phyloP scores from a whole-genome alignment of 2,797 vertebrate species.

The Sylvilagus floridanus region DNA sequence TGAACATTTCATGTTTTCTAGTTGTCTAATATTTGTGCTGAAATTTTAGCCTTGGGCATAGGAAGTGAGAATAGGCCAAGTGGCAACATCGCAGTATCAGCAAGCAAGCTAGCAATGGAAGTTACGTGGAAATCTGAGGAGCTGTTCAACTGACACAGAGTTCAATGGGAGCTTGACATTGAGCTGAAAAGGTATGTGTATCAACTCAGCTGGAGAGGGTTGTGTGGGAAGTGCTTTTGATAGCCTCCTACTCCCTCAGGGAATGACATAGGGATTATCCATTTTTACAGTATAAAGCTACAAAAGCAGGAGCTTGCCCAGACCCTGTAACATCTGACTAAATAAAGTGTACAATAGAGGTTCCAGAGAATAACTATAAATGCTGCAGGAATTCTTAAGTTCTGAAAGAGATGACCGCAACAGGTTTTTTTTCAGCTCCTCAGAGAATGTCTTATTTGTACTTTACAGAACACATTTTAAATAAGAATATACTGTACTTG shows the following conservation, averaged over 20 bases:
- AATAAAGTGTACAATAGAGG: constrained; percentile 13
- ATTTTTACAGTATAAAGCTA: constrained; percentile 67
- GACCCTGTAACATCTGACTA: constrained; percentile 32
- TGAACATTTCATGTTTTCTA: constrained; percentile 5
- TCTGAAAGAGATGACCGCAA: constrained; percentile 24
- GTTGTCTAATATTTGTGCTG: constrained; percentile 15
- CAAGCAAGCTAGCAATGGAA: constrained; percentile 23
- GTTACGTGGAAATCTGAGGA: constrained; percentile 57
- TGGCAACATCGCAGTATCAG: constrained; percentile 26
- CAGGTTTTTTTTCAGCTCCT: not conserved
- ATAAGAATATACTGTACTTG: not conserved
- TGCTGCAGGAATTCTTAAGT: not conserved
- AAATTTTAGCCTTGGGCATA: constrained; percentile 48
- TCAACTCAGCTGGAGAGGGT: constrained; percentile 65
- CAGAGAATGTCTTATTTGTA: constrained; percentile 5
- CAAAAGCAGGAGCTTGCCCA: constrained; percentile 23
- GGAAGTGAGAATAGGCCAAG: constrained; percentile 11
- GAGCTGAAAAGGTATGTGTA: constrained; percentile 63
- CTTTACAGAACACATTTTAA: not conserved
- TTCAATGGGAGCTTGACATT: constrained; percentile 71
- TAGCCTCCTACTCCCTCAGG: constrained; percentile 61
- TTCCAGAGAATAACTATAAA: constrained; percentile 27
- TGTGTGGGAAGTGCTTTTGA: constrained; percentile 68
- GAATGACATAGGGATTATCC: constrained; percentile 68
- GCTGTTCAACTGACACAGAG: constrained; percentile 59